These are phyloP conservation scores for Lycia hirtaria DNA, from an alignment of 2,888 invertebrate species.

Conservation along the genomic window DNA sequence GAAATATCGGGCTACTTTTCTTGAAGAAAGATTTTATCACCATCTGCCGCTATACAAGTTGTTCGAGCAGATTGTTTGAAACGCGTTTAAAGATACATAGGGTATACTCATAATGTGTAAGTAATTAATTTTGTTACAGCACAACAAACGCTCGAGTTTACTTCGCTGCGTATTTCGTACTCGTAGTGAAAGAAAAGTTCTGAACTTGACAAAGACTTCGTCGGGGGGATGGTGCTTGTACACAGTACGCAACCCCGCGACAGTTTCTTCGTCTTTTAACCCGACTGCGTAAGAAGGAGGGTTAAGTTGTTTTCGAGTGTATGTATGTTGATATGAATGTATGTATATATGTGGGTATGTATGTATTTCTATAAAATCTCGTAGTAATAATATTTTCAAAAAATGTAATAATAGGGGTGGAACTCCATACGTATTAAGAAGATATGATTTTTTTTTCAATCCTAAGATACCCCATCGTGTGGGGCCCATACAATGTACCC, in stretches of 20 bases:
- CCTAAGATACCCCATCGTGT: too few relatives aligned
- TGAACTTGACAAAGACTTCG: slow-evolving; percentile 50
- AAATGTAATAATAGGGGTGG: too few relatives aligned
- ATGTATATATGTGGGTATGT: too few relatives aligned
- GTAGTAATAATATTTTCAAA: too few relatives aligned
- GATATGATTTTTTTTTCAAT: too few relatives aligned
- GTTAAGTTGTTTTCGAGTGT: too few relatives aligned
- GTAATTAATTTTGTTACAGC: slow-evolving; percentile 55
- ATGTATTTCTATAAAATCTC: too few relatives aligned
- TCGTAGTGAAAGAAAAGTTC: slow-evolving; percentile 54
- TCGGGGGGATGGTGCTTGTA: slow-evolving; percentile 37
- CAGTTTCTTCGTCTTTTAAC: background rate
- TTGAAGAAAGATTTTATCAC: slow-evolving; percentile 12
- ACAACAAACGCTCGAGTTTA: slow-evolving; percentile 46
- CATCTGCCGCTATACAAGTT: slow-evolving; percentile 31
- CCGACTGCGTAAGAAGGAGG: too few relatives aligned
- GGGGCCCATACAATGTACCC: too few relatives aligned
- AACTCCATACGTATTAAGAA: too few relatives aligned
- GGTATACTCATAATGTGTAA: slow-evolving; percentile 37
- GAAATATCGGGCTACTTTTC: slow-evolving; percentile 22
- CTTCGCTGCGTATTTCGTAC: slow-evolving; percentile 44
- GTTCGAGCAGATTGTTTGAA: slow-evolving; percentile 38
- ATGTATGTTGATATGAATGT: too few relatives aligned
- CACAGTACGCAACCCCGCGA: slow-evolving; percentile 14
- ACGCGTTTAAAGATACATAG: slow-evolving; percentile 32